phyloP scores from a whole-genome alignment of 1,140 invertebrate species.

The Pemphigus obesinymphae region DNA sequence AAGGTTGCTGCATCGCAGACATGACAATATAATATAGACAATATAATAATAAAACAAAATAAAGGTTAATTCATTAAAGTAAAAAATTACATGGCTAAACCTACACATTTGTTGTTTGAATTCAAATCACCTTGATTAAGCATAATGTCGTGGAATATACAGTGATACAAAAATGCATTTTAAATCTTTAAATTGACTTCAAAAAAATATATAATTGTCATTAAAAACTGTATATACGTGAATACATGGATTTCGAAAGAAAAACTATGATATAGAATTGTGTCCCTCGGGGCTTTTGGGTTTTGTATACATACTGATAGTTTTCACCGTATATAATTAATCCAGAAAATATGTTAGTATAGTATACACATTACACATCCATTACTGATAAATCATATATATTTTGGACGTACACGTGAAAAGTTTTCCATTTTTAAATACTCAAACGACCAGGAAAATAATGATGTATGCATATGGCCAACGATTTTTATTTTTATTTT shows the following conservation, averaged over 20 bases:
- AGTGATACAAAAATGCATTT: not conserved
- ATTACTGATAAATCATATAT: conserved; percentile 3
- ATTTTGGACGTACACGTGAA: not conserved
- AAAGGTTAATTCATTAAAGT: not conserved
- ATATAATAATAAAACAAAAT: conserved; percentile 3
- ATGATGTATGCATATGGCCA: conserved; percentile 9
- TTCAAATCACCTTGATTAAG: not conserved
- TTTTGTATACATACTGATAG: not conserved
- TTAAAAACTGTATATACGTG: too few species aligned
- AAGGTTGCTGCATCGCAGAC: not conserved
- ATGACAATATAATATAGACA: not conserved
- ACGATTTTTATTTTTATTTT: conserved; percentile 7
- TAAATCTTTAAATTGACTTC: not conserved
- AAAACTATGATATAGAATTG: not conserved
- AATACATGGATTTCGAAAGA: too few species aligned
- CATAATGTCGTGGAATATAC: not conserved
- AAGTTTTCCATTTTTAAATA: conserved; percentile 29
- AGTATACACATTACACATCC: not conserved
- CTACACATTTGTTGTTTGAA: not conserved
- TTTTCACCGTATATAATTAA: not conserved
- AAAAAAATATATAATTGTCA: not conserved
- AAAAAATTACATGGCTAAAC: not conserved
- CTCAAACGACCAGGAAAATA: conserved; percentile 7
- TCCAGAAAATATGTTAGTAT: not conserved
- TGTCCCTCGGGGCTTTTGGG: not conserved